Evolutionary conservation across 2,888 invertebrate species (phyloP), one percentile per base, ranked within the genome.

Genomic region (Drosophila formosana): DNA sequence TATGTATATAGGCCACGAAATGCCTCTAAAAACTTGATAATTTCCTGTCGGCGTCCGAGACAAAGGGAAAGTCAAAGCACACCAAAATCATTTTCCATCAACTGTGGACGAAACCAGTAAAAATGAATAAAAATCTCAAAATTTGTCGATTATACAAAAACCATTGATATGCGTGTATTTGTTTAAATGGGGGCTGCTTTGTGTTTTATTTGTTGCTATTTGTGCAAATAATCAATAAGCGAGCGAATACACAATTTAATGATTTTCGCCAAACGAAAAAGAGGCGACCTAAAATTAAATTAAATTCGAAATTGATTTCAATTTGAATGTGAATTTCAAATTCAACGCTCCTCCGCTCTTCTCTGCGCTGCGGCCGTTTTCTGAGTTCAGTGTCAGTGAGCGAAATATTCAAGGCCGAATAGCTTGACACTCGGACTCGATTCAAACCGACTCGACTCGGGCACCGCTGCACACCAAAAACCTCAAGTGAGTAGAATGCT

Each of bases 281-380:
- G 58, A 67, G 30, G 41, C 61, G 61, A 68, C 30, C 60, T 65
- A 70, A 83, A 84, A 72, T 67, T 61, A 74, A 83, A 87, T 80
- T 55, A 66, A 75, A 62, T 78, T 75, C 87, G 67, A 84, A 84
- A 84, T 89, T 89, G 89, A 85, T 89, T 85, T 89, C 85, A 57
- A 61, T 51, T 60, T 60, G 51, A 88, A 86, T 88, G 83, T 81
- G 73, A 86, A 88, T 78, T 83, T 75, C 47, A 76, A 77, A 73
- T 73, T 72, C 60, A 70, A 67, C 55, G 4, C 37, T 37, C 11
- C 37, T 9, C 34, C 55, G 50, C 55, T 37, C 37, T 37, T 4
- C 34, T 34, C 34, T 55, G 50, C 62, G 43, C 50, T 46, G 23
- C 55, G 55, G n/a, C 13, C 53, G 63, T 50, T 65, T 71, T 69